Base-by-base conservation (phyloP, 2,888 invertebrate species). In the Busseola fusca region DNA sequence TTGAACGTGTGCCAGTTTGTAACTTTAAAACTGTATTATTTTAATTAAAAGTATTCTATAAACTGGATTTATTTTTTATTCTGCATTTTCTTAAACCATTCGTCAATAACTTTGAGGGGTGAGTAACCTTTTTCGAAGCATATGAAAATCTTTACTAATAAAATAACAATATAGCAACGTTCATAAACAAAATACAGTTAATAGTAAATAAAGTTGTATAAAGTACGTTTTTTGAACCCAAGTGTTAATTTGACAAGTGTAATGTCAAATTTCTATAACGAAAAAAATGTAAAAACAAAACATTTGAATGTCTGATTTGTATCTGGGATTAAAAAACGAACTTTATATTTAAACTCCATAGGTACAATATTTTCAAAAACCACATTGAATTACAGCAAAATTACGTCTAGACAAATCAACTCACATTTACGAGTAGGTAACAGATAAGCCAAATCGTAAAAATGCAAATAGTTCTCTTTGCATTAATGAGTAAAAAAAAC, bases 401-500 rank as follows among this genome's bases (percentile, higher is more conserved):
- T 52, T 42, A 54, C 10, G 63, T 71, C 74, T 71, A 74, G 78
- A 74, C 78, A 63, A 71, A 77, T 45, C 14, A 52, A 52, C 37
- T 37, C 1, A 21, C 12, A 52, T 52, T 63, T 52, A 58, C 2
- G 45, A 58, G 27, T 27, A 52, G n/a, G n/a, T n/a, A 30, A 30
- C 18, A 52, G 50, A 58, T 63, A 25, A 63, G 34, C 52, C 10
- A 52, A 52, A 69, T 42, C 57, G 45, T 77, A 40, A 77, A 63
- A 52, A 62, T 77, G 57, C 30, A 69, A 74, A 76, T 76, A 0
- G 12, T n/a, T 54, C 0, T 27, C 14, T 42, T 67, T 16, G 67
- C 5, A 14, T 30, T 68, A 21, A 54, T 59, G 45, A 59, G 2
- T 25, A 25, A 25, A 65, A 40, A 40, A 70, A 74, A 57, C 40